A percentile compares a stretch with the other conserved stretches of the same genome.
Conservation (phyloP, 2,888 invertebrate genomes). For the Apodemia hepburni region DNA sequence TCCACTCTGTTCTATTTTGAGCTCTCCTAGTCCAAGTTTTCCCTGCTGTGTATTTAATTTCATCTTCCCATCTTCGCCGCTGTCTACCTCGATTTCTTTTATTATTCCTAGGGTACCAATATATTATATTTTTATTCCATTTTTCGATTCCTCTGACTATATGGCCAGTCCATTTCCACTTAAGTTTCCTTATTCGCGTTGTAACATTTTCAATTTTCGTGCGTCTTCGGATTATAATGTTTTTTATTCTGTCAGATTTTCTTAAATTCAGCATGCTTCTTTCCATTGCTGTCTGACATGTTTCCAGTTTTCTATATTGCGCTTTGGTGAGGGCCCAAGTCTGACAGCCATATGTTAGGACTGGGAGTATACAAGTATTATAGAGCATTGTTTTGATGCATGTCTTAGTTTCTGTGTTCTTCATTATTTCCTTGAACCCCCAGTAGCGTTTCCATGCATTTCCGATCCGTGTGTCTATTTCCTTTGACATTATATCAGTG, state of each 20-base stretch:
- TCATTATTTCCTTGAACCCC: background rate
- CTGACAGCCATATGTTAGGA: too few relatives aligned
- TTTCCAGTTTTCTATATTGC: slow-evolving; percentile 15
- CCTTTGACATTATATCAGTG: slow-evolving; percentile 18
- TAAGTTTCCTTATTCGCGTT: background rate
- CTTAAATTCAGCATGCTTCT: slow-evolving; percentile 11
- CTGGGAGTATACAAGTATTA: background rate
- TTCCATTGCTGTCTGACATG: slow-evolving; percentile 15
- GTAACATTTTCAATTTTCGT: slow-evolving; percentile 18
- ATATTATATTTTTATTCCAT: slow-evolving; percentile 4
- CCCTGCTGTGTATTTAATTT: slow-evolving; percentile 16
- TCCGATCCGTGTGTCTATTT: background rate
- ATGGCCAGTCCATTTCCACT: slow-evolving; percentile 20
- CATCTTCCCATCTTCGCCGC: background rate
- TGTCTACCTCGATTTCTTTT: slow-evolving; percentile 12
- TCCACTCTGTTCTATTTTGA: background rate
- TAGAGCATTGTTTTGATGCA: background rate
- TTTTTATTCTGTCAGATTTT: slow-evolving; percentile 13
- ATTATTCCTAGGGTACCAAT: background rate
- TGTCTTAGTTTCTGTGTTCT: background rate
- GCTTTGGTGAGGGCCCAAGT: background rate
- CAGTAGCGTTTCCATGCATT: background rate
- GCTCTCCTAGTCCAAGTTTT: slow-evolving; percentile 22
- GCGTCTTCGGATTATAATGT: slow-evolving; percentile 15
- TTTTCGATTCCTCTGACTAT: slow-evolving; percentile 15